Evolutionary conservation across 2,113 vertebrate genomes (phyloP).

Genomic region (Ammodramus savannarum): DNA sequence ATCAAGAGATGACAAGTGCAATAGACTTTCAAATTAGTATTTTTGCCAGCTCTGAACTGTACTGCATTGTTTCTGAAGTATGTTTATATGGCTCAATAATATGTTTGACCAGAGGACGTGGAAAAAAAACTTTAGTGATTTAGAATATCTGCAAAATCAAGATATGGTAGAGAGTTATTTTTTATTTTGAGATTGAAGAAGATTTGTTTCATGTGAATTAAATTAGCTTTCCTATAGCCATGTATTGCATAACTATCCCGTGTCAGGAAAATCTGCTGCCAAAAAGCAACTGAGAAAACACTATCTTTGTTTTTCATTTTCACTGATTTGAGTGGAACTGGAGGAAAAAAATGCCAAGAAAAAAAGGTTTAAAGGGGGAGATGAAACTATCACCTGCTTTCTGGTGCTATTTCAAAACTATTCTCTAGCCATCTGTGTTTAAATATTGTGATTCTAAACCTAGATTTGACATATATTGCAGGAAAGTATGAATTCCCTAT

Average conservation of each 20-base stretch:
- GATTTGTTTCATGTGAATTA: not conserved
- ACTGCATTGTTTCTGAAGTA: not conserved
- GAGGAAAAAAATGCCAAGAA: not conserved
- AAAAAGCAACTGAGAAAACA: not conserved
- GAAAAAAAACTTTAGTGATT: not conserved
- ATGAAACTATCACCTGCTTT: not conserved
- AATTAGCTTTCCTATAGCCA: not conserved
- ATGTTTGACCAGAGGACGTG: not conserved
- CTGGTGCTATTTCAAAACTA: not conserved
- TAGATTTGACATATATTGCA: not conserved
- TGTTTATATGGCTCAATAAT: not conserved
- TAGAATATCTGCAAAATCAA: not conserved
- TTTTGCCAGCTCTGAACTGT: not conserved
- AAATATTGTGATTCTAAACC: slow-evolving; percentile 7
- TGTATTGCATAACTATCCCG: not conserved
- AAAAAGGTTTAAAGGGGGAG: not conserved
- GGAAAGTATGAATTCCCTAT: not conserved
- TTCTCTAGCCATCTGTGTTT: not conserved
- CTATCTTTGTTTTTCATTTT: not conserved
- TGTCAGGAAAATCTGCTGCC: not conserved
- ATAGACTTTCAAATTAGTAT: not conserved
- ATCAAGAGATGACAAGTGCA: not conserved
- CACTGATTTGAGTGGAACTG: not conserved
- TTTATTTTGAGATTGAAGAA: not conserved
- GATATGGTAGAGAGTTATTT: not conserved